These are phyloP conservation scores for Amphiprion ocellaris DNA, from an alignment of 2,113 vertebrate genomes.

Conservation along the genomic window DNA sequence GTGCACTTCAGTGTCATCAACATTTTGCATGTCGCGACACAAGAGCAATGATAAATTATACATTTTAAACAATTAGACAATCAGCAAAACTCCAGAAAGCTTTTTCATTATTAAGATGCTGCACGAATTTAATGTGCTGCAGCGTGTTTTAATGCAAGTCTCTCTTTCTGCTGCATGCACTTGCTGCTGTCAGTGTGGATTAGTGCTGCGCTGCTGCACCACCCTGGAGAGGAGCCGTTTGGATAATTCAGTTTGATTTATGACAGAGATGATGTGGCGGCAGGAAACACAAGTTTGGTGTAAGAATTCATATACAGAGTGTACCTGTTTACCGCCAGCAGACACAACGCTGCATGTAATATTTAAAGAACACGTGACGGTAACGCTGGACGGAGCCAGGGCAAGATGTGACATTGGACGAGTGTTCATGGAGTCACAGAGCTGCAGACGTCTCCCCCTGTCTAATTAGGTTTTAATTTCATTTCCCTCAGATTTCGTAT, in stretches of 20 bases:
- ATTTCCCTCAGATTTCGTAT: neutral
- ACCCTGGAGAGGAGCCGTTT: constrained; percentile 14
- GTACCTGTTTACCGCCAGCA: neutral
- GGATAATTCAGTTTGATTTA: constrained; percentile 42
- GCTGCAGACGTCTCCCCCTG: neutral
- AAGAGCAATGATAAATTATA: neutral
- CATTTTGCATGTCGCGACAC: neutral
- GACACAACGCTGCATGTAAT: neutral
- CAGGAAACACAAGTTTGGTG: neutral
- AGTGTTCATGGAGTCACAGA: neutral
- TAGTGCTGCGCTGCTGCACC: constrained; percentile 36
- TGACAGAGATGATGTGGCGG: constrained; percentile 15
- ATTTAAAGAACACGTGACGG: neutral
- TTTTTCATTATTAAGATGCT: constrained; percentile 21
- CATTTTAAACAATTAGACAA: constrained; percentile 15
- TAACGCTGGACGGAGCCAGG: too few relatives aligned
- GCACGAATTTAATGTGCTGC: constrained; percentile 6
- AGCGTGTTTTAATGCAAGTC: neutral
- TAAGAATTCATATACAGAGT: neutral
- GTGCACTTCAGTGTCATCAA: neutral
- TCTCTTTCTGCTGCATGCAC: constrained; percentile 4
- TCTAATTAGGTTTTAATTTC: neutral
- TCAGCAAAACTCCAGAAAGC: neutral
- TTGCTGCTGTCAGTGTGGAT: constrained; percentile 43
- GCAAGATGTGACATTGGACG: neutral